These are phyloP conservation scores for Cephus spinipes DNA, from an alignment of 2,888 invertebrate species.

Conservation along the genomic window DNA sequence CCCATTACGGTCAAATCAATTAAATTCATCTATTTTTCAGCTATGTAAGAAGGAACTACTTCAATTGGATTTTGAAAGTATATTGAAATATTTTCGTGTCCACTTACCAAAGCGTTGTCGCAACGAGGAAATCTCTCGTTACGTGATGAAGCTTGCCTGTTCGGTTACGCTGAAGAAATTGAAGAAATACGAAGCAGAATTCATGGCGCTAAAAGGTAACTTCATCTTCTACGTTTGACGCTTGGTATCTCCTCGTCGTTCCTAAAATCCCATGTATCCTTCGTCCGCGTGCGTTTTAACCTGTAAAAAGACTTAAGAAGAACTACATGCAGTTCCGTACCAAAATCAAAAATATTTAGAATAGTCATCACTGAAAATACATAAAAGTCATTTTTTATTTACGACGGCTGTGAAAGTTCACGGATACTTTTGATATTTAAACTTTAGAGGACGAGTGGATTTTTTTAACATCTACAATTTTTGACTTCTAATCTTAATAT, in stretches of 20 bases:
- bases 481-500: too few species aligned
- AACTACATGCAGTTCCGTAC: not conserved
- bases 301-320: not conserved
- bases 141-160: slow-evolving; percentile 91
- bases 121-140: slow-evolving; percentile 88
- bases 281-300: not conserved
- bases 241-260: not conserved
- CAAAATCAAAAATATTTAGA: not conserved
- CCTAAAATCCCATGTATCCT: not conserved
- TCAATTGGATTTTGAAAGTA: slow-evolving; percentile 95
- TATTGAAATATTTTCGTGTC: slow-evolving; percentile 97
- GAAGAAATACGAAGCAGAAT: slow-evolving; percentile 95
- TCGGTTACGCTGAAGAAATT: slow-evolving; percentile 93
- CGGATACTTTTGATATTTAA: not conserved
- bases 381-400: not conserved
- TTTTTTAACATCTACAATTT: too few species aligned
- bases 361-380: not conserved
- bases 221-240: slow-evolving; percentile 63
- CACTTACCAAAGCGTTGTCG: slow-evolving; percentile 96
- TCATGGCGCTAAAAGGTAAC: slow-evolving; percentile 79
- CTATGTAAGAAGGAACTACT: slow-evolving; percentile 90
- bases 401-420: not conserved
- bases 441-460: too few species aligned
- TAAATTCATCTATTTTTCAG: slow-evolving; percentile 57
- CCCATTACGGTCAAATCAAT: not conserved